Evolutionary conservation across 2,113 vertebrate species (phyloP), one percentile per base, ranked within the genome.

Genomic region (Corythoichthys haematopterus): DNA sequence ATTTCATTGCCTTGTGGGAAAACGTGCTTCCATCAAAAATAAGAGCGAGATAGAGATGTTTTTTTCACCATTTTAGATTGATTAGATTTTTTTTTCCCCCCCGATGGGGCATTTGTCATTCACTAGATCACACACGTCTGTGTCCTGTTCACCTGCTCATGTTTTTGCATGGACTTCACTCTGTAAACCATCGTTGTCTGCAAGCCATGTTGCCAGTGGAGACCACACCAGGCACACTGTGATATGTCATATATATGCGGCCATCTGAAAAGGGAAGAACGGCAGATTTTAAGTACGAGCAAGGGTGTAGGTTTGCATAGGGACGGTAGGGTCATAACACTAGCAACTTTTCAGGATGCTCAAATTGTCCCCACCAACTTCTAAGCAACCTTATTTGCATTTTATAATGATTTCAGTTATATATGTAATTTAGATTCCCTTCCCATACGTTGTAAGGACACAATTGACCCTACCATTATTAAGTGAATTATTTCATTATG

Each of bases 161-260:
- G 90, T 78, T 82, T 68, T 78, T 93, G 92, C 94, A 94, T 93
- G 91, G 91, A 86, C 58, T 82, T 1, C 93, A 93, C 93, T 82
- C 76, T 91, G 88, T 93, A 55, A 85, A 72, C 88, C 91, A 90
- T 88, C 78, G 1, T 74, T 40, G 38, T 61, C 78, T 88, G 84
- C 91, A 73, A 91, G 83, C 86, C 75, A 37, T 86, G 89, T 91
- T 79, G 70, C 74, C 14, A 47, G 43, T 20, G 68, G 43, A 68
- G 37, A 12, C 56, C 35, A 55, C 51, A 56, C 36, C 4, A 69
- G 40, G 48, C 64, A 58, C 58, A 64, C 51, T 66, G 48, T 16
- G 45, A 71, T 14, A 64, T 43, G 6, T 37, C 58, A 60, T 43
- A n/a, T 60, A 59, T 59, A 16, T 40, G 36, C 36, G 15, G 57